These are phyloP conservation scores for Acanthopagrus latus DNA, from an alignment of 2,797 vertebrate species.

Conservation along the genomic window DNA sequence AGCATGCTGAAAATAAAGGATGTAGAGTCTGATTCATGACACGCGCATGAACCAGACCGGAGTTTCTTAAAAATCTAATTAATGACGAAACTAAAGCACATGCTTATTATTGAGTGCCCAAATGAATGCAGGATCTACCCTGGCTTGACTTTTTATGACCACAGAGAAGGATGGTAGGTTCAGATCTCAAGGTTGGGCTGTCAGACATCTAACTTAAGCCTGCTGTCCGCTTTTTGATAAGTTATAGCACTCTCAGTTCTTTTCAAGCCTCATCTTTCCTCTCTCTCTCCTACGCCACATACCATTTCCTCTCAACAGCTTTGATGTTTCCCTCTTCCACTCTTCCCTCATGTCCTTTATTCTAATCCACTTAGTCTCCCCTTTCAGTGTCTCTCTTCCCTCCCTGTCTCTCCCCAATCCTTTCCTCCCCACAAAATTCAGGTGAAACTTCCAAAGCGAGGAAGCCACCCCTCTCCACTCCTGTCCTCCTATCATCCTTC, in stretches of 20 bases:
- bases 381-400: constrained; percentile 56
- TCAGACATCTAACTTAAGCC: constrained; percentile 66
- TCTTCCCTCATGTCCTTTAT: constrained; percentile 67
- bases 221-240: constrained; percentile 73
- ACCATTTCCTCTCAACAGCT: constrained; percentile 62
- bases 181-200: constrained; percentile 56
- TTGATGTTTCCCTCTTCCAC: constrained; percentile 73
- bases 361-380: constrained; percentile 77
- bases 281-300: constrained; percentile 50
- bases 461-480: constrained; percentile 21
- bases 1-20: constrained; percentile 31
- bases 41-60: constrained; percentile 8
- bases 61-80: constrained; percentile 40
- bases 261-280: constrained; percentile 43
- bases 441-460: constrained; percentile 60
- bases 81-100: constrained; percentile 51
- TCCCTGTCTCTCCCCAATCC: constrained; percentile 50
- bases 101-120: constrained; percentile 17
- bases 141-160: constrained; percentile 36
- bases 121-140: constrained; percentile 8
- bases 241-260: constrained; percentile 57
- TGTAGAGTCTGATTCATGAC: constrained; percentile 41
- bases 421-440: constrained; percentile 47
- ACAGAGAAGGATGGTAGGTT: constrained; percentile 51
- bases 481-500: constrained; percentile 27